Conservation (phyloP, 2,113 vertebrate genomes). For the Dicrurus megarhynchus region DNA sequence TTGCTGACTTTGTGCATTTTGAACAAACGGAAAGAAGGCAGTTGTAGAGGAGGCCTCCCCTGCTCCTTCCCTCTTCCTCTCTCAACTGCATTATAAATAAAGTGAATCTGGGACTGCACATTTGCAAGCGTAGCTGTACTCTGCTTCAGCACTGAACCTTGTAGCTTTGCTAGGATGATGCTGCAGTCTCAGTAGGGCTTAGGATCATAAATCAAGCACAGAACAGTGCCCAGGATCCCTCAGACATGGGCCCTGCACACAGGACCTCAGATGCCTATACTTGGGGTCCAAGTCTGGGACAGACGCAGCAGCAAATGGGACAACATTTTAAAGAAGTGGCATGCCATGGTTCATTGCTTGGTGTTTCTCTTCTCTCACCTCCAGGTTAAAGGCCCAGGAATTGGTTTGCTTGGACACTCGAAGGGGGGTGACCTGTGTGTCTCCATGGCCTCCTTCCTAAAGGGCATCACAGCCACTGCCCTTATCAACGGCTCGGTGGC, state of each 20-base stretch:
- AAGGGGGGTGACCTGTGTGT: slow-evolving; percentile 84
- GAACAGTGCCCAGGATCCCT: neutral
- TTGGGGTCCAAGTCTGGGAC: neutral
- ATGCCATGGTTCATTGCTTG: neutral
- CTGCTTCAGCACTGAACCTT: neutral
- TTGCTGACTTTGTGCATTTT: neutral
- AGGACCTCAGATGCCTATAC: neutral
- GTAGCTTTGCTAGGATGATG: neutral
- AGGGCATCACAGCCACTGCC: slow-evolving; percentile 79
- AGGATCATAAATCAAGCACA: neutral
- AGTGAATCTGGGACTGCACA: neutral
- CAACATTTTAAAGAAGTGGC: neutral
- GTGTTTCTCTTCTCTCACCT: slow-evolving; percentile 1
- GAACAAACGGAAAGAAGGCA: neutral
- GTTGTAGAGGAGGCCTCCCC: neutral
- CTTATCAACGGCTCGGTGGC: slow-evolving; percentile 81
- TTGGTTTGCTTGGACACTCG: slow-evolving; percentile 86
- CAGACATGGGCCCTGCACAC: neutral
- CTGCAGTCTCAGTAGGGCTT: neutral
- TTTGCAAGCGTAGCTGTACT: neutral
- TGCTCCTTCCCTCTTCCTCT: neutral
- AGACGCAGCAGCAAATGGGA: neutral
- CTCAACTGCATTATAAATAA: neutral
- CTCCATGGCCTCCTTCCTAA: slow-evolving; percentile 84
- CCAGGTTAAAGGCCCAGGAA: slow-evolving; percentile 75